phyloP scores from a whole-genome alignment of 2,113 vertebrate species.

The Phrynosoma platyrhinos region DNA sequence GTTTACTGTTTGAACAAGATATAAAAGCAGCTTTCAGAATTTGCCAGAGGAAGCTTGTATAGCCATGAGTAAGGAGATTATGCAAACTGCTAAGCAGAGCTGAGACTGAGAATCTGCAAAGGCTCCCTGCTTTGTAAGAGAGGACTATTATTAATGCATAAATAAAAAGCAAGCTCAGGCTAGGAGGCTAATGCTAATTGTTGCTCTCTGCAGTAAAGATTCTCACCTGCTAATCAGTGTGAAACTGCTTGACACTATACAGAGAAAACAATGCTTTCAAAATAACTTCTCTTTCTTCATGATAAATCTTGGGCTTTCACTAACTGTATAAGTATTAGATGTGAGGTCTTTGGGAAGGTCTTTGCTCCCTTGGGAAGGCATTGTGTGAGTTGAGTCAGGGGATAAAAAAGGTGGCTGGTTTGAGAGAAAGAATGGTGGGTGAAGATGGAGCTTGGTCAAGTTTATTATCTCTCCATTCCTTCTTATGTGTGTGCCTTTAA shows the following conservation, averaged over 20 bases:
- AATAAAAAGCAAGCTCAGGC: constrained; percentile 40
- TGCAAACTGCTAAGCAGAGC: constrained; percentile 68
- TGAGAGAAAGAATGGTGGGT: neutral
- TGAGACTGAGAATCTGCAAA: constrained; percentile 36
- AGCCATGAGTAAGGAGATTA: constrained; percentile 77
- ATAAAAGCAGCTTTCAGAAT: constrained; percentile 76
- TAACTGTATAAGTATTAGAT: neutral
- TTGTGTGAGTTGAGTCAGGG: neutral
- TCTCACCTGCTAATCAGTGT: neutral
- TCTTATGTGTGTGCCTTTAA: neutral
- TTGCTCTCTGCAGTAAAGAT: neutral
- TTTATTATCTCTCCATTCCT: neutral
- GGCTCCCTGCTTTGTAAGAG: constrained; percentile 44
- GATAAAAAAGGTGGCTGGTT: neutral
- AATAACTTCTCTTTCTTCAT: neutral
- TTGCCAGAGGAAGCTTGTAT: constrained; percentile 70
- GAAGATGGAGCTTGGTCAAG: neutral
- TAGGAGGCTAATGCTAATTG: constrained; percentile 29
- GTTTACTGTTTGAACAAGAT: constrained; percentile 72
- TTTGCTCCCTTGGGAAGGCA: too few species aligned
- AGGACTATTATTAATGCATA: constrained; percentile 47
- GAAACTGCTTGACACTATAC: constrained; percentile 13
- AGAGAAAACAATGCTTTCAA: neutral
- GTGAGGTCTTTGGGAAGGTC: too few species aligned
- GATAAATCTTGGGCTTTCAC: neutral